phyloP scores from a whole-genome alignment of 2,888 invertebrate genomes.

The Drosophila histrio region DNA sequence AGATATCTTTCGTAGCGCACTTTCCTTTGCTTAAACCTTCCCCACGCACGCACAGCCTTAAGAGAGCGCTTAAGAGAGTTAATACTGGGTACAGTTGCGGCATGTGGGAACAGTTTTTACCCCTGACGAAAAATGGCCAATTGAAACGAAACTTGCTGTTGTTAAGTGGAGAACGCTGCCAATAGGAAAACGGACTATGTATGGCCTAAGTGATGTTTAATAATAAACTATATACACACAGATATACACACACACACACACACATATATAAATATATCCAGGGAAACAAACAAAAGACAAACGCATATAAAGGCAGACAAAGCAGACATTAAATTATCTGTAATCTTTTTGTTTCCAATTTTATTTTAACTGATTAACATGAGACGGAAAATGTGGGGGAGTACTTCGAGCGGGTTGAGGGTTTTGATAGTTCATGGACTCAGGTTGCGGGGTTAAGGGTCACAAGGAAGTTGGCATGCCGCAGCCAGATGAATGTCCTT shows the following conservation, averaged over 20 bases:
- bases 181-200: conserved; percentile 27
- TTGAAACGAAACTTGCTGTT: conserved; percentile 22
- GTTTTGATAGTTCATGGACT: background rate
- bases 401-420: background rate
- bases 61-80: conserved; percentile 28
- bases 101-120: conserved; percentile 18
- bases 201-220: conserved; percentile 41
- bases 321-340: background rate
- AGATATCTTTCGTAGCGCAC: background rate
- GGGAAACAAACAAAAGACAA: background rate
- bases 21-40: background rate
- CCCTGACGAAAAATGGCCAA: conserved; percentile 6
- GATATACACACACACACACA: background rate
- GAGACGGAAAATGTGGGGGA: background rate
- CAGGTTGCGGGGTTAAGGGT: conserved; percentile 10
- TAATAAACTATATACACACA: conserved; percentile 28
- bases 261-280: background rate
- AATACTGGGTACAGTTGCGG: conserved; percentile 49
- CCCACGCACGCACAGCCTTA: background rate
- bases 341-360: conserved; percentile 16
- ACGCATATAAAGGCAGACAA: background rate
- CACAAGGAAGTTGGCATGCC: conserved; percentile 7
- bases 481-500: conserved; percentile 11
- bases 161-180: background rate
- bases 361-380: conserved; percentile 14